Evolutionary conservation across 2,888 invertebrate species (phyloP).

Genomic region (Acrocera orbiculus): DNA sequence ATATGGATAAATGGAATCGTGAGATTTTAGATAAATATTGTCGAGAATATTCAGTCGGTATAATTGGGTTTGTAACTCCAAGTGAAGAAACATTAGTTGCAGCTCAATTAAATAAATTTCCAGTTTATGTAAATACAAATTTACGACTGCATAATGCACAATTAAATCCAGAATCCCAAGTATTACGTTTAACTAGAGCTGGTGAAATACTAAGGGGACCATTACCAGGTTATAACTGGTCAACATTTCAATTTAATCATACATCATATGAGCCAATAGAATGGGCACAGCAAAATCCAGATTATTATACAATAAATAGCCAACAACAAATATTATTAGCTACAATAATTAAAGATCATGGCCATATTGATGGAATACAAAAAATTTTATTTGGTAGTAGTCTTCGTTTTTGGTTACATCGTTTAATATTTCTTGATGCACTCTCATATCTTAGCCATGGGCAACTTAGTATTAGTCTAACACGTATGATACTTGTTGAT

Average conservation of each 20-base stretch:
- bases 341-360: constrained; percentile 82
- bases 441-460: constrained; percentile 88
- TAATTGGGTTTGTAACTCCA: constrained; percentile 80
- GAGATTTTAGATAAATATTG: constrained; percentile 95
- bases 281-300: constrained; percentile 62
- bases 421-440: constrained; percentile 76
- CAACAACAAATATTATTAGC: constrained; percentile 49
- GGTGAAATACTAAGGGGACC: constrained; percentile 80
- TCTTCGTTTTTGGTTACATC: constrained; percentile 84
- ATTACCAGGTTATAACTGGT: constrained; percentile 85
- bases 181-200: constrained; percentile 67
- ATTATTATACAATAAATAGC: constrained; percentile 38
- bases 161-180: constrained; percentile 68
- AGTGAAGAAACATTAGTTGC: constrained; percentile 76
- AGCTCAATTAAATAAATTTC: constrained; percentile 76
- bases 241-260: constrained; percentile 84
- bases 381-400: constrained; percentile 89
- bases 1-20: constrained; percentile 96
- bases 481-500: constrained; percentile 82
- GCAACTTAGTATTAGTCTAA: constrained; percentile 72
- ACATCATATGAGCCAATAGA: constrained; percentile 83
- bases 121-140: constrained; percentile 79
- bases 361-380: constrained; percentile 77
- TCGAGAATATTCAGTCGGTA: constrained; percentile 80
- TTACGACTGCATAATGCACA: constrained; percentile 72